A percentile compares a stretch with the other conserved stretches of the same genome.
Conservation (phyloP, 2,888 invertebrate genomes). For the Watsonalla binaria region DNA sequence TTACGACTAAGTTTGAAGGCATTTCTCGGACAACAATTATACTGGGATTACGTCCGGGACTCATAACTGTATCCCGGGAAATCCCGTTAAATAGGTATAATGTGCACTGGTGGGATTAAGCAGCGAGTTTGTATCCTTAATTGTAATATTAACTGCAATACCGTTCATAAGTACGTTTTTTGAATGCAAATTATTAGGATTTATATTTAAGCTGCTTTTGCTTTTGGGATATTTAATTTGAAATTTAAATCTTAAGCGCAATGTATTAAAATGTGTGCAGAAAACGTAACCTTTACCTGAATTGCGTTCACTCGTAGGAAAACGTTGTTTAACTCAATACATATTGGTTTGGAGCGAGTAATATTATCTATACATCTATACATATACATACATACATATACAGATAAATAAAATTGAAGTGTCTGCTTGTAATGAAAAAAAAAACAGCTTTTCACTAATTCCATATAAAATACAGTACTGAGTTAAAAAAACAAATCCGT, state of each 20-base stretch:
- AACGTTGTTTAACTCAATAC: too few relatives aligned
- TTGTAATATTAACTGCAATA: conserved; percentile 57
- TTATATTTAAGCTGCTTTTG: not conserved
- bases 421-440: too few relatives aligned
- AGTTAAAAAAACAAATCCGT: too few relatives aligned
- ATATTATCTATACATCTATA: too few relatives aligned
- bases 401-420: too few relatives aligned
- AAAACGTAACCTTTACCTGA: not conserved
- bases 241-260: not conserved
- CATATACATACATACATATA: too few relatives aligned
- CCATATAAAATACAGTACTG: too few relatives aligned
- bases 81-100: conserved; percentile 73
- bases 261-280: not conserved
- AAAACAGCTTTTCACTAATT: too few relatives aligned
- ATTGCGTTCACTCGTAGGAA: not conserved
- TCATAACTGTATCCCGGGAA: conserved; percentile 63
- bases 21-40: conserved; percentile 72
- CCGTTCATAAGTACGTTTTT: conserved; percentile 42
- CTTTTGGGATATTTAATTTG: not conserved
- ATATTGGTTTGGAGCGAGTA: too few relatives aligned
- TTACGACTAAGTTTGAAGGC: conserved; percentile 58
- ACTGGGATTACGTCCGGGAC: conserved; percentile 61
- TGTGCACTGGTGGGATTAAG: conserved; percentile 61
- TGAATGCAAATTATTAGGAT: conserved; percentile 1
- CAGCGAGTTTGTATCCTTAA: conserved; percentile 62